Percentiles rank a stretch among this genome's conserved stretches.
Conservation (phyloP, 1,140 invertebrate species). For the Drosophila watanabei region DNA sequence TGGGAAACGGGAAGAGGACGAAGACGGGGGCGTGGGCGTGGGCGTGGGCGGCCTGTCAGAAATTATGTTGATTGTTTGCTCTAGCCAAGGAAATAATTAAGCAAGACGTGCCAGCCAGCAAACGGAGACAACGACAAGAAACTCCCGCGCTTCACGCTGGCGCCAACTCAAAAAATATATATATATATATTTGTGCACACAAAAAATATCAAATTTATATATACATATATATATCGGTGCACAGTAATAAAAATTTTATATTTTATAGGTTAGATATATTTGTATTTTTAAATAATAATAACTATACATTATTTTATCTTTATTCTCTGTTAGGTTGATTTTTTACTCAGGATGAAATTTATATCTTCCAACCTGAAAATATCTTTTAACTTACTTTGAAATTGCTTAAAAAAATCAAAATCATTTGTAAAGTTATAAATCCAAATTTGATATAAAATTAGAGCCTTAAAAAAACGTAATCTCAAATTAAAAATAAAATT, state of each 20-base stretch:
- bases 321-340: no score
- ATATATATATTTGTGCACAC: conserved; percentile 22
- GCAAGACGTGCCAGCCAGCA: conserved; percentile 61
- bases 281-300: no score
- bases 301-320: no score
- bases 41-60: conserved; percentile 56
- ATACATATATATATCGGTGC: background rate
- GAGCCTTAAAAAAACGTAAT: no score
- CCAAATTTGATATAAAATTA: no score
- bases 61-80: conserved; percentile 82
- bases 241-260: background rate
- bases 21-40: background rate
- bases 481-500: no score
- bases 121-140: conserved; percentile 29
- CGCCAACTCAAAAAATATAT: conserved; percentile 59
- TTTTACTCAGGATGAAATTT: background rate
- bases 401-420: background rate
- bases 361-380: background rate
- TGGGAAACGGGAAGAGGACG: background rate
- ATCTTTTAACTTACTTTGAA: background rate
- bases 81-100: conserved; percentile 80
- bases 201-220: background rate
- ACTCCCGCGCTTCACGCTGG: conserved; percentile 42
- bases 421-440: no score
- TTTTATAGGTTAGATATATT: no score